Base-by-base conservation (phyloP, 2,113 vertebrate genomes). In the Zootoca vivipara region DNA sequence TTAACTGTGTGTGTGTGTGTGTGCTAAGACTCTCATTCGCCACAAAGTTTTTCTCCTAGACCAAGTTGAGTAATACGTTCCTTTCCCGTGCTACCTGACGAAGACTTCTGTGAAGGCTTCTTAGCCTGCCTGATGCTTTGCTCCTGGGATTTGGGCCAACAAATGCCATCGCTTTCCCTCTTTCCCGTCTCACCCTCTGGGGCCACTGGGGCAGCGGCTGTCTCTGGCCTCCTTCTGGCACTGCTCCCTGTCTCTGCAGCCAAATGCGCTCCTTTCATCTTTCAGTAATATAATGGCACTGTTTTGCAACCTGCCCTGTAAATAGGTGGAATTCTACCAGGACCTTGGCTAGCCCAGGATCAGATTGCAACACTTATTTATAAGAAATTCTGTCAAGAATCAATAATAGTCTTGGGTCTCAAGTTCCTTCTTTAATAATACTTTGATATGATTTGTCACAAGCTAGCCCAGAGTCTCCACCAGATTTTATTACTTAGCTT, bases 381-480 rank as follows among this genome's bases (percentile, higher is more conserved):
- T 97, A 97, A 98, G 97, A 97, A 98, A 97, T 97, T 97, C 97
- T 98, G 97, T 98, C 97, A 97, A 98, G 97, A 98, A 98, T 98
- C 98, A 98, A 98, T 98, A 98, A 97, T 97, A 97, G 97, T 97
- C 96, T 96, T 95, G 96, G 96, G 98, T 97, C 97, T 97, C 96
- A 96, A 97, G 96, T 98, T 98, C 97, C 97, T 98, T 97, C 97
- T 98, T 98, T 98, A 98, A 98, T 98, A 98, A 98, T 98, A 97
- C 97, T 98, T 98, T 98, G 97, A 98, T 98, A 98, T 98, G 97
- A 98, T 98, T 98, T 98, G 97, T 98, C 97, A 98, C 97, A 98
- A 97, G 97, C 97, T 97, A 96, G 96, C 97, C 97, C 96, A 97
- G 95, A 97, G 96, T 96, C 96, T 96, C 97, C 96, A 97, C 96